A percentile compares a stretch with the other conserved stretches of the same genome.
phyloP scores from a whole-genome alignment of 2,113 vertebrate species.

The Trachemys scripta region DNA sequence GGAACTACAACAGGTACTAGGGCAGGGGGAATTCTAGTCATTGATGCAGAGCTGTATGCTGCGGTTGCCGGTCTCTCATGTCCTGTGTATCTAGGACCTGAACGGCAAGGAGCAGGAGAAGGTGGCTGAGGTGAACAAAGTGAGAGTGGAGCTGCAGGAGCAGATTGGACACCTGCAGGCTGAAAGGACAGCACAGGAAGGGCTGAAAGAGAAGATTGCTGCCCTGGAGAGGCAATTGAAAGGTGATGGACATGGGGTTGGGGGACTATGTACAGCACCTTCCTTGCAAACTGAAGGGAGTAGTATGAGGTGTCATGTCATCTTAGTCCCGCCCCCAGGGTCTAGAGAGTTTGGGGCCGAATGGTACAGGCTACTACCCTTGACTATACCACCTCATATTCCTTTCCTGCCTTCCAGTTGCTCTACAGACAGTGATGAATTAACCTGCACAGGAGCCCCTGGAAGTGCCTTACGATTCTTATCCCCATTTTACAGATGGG shows the following conservation, averaged over 20 bases:
- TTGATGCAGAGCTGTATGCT: background rate
- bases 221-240: conserved; percentile 93
- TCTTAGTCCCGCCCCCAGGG: background rate
- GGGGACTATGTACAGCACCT: too few relatives aligned
- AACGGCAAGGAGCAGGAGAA: conserved; percentile 91
- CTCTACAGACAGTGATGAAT: background rate
- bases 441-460: background rate
- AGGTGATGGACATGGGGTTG: conserved; percentile 77
- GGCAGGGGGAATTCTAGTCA: background rate
- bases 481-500: background rate
- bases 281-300: background rate
- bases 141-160: conserved; percentile 91
- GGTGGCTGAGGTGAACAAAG: conserved; percentile 85
- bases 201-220: conserved; percentile 88
- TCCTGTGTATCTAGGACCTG: conserved; percentile 83
- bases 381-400: background rate
- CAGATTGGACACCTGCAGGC: conserved; percentile 91
- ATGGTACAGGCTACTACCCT: background rate
- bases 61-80: background rate
- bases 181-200: conserved; percentile 85
- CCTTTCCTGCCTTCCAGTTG: background rate
- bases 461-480: background rate
- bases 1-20: conserved; percentile 90
- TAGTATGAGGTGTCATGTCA: background rate
- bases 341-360: background rate